Percentiles rank a stretch among this genome's conserved stretches.
Conservation (phyloP, 2,113 vertebrate genomes). For the Takifugu bimaculatus region DNA sequence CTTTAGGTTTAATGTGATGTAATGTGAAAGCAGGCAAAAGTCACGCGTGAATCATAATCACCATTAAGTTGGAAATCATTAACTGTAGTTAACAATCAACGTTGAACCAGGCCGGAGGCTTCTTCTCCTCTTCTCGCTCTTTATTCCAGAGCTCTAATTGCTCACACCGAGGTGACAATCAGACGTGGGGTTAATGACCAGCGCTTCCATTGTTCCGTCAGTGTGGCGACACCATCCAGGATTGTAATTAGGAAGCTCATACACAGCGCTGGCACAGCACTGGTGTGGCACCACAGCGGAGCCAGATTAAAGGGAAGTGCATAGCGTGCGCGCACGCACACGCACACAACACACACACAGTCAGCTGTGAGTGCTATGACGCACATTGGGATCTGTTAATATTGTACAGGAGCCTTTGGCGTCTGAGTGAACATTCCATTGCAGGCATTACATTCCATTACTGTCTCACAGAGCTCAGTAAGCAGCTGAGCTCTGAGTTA, state of each 20-base stretch:
- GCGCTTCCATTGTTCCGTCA: slow-evolving; percentile 36
- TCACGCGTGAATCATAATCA: too few species aligned
- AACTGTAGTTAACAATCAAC: neutral
- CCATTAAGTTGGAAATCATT: too few species aligned
- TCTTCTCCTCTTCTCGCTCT: slow-evolving; percentile 2
- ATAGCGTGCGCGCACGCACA: slow-evolving; percentile 29
- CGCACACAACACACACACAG: slow-evolving; percentile 37
- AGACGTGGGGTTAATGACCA: slow-evolving; percentile 6
- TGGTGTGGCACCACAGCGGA: slow-evolving; percentile 45
- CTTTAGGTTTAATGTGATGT: too few species aligned
- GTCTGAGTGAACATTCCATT: slow-evolving; percentile 74
- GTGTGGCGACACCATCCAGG: slow-evolving; percentile 34
- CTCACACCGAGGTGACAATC: slow-evolving; percentile 4
- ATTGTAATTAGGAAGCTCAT: slow-evolving; percentile 37
- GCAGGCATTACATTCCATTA: slow-evolving; percentile 60
- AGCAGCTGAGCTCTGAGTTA: slow-evolving; percentile 48
- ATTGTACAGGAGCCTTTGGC: slow-evolving; percentile 75
- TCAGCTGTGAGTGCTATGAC: slow-evolving; percentile 76
- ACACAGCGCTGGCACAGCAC: slow-evolving; percentile 29
- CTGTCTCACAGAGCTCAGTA: slow-evolving; percentile 56
- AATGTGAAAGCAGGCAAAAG: too few species aligned
- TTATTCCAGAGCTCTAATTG: slow-evolving; percentile 18
- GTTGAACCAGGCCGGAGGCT: slow-evolving; percentile 1
- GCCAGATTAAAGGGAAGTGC: slow-evolving; percentile 47
- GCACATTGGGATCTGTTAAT: slow-evolving; percentile 76